Evolutionary conservation across 2,113 vertebrate genomes (phyloP), one percentile per base, ranked within the genome.

Genomic region (Phoxinus phoxinus): DNA sequence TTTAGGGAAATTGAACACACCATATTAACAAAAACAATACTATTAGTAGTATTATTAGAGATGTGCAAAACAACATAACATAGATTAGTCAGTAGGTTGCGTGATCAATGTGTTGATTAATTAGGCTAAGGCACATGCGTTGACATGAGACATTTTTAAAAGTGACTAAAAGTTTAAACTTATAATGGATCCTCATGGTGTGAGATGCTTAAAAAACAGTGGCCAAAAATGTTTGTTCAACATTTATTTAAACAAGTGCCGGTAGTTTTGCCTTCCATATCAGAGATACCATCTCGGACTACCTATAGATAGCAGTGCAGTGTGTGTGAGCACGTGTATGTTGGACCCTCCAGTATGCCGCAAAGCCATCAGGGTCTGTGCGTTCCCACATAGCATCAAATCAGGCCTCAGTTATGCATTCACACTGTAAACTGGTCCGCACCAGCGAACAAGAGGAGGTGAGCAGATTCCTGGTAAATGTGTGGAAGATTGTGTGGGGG

Each of bases 351-450:
- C 21, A 37, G 58, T 75, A 13, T 35, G 87, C 88, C 90, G 92
- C 83, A 77, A 44, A 87, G 89, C 83, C 37, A 51, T 84, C 87
- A 88, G 86, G 44, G 74, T 69, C 79, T 35, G 51, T 32, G 37
- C 13, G 65, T 91, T 81, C 91, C 89, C 93, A 94, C 91, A 94
- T 88, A 89, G 91, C 92, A 89, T 91, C 90, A 94, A 92, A 93
- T 88, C 73, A 92, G 91, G 88, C 90, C 65, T 23, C 65, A 91
- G 90, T 92, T 93, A 92, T 86, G 90, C 93, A 91, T 94, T 93
- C 90, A 90, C 93, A 93, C 89, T 80, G 59, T 90, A 92, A 90
- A 90, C 87, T 89, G 88, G 90, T 90, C 89, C 83, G 84, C 91
- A 90, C 89, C 88, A 91, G 86, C 83, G 41, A 41, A 89, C 87